Evolutionary conservation across 2,888 invertebrate genomes (phyloP), one percentile per base, ranked within the genome.

Genomic region (Dione vanillae): DNA sequence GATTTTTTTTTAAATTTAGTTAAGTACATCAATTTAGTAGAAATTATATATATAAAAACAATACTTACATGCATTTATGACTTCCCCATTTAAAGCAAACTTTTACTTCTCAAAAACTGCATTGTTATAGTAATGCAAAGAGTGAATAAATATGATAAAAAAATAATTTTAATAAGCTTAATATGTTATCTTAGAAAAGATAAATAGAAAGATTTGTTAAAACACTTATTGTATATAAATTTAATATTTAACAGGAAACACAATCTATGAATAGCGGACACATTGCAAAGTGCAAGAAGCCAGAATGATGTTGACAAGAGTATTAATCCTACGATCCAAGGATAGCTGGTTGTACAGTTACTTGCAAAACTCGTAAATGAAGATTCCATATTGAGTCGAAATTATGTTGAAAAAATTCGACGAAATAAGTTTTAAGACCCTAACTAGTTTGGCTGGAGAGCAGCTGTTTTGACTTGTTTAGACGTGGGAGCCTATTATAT

Each of bases 321-420:
- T 45, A 65, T 37, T 70, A 74, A 70, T 72, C 67, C 72, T 40
- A 54, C 35, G 64, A 20, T 43, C 67, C 74, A 74, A 74, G 74
- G 72, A 69, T 54, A 74, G 20, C 74, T 67, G 37, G 65, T 74
- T 6, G 74, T 71, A 74, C 74, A 72, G 65, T 72, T 69, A 65
- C 59, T 67, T 65, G 66, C 69, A 67, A 54, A 67, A 70, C 69
- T 40, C 54, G 69, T 69, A 69, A 56, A 69, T 69, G 64, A 47
- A 64, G 69, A 64, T 47, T 54, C 62, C 69, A 20, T 69, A 69
- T 69, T 3, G 47, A 69, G 69, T 27, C 40, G 12, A 35, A 61
- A 20, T 52, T 67, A 10, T 58, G 27, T 66, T 45, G 35, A 67
- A 67, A 67, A 67, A 68, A 54, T 52, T 37, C 12, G 45, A 27